A percentile compares a stretch with the other conserved stretches of the same genome.
These are phyloP conservation scores for Phocides pigmalion DNA, from an alignment of 1,140 invertebrate genomes.

Conservation along the genomic window DNA sequence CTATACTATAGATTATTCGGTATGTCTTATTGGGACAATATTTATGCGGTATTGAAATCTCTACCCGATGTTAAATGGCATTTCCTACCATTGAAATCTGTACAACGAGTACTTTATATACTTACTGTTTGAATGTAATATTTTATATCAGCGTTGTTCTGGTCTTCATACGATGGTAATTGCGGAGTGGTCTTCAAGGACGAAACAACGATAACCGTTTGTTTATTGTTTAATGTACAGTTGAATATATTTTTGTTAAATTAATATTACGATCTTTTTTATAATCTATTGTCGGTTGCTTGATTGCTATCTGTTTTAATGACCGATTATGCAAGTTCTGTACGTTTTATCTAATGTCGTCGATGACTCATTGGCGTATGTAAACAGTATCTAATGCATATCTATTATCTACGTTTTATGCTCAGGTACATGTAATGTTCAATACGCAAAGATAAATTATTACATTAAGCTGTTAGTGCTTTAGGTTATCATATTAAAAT, in stretches of 20 bases:
- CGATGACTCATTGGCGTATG: slow-evolving; percentile 57
- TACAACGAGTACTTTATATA: too few species aligned
- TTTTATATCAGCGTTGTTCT: too few species aligned
- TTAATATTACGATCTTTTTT: slow-evolving; percentile 7
- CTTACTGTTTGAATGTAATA: too few species aligned
- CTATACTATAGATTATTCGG: too few species aligned
- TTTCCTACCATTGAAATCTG: too few species aligned
- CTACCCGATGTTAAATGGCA: too few species aligned
- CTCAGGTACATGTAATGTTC: background rate
- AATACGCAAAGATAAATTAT: slow-evolving; percentile 2
- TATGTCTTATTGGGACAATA: too few species aligned
- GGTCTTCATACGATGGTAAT: too few species aligned
- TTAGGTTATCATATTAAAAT: background rate
- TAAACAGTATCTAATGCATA: slow-evolving; percentile 35
- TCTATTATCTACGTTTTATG: slow-evolving; percentile 11
- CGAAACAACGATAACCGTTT: too few species aligned
- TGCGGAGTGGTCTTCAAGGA: too few species aligned
- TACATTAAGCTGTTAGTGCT: background rate
- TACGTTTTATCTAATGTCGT: slow-evolving; percentile 52
- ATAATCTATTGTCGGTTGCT: slow-evolving; percentile 34
- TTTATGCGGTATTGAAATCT: too few species aligned
- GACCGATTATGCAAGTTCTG: slow-evolving; percentile 59
- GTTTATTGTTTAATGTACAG: background rate
- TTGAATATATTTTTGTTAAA: background rate
- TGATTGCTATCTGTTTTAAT: slow-evolving; percentile 55